Conservation (phyloP, 2,113 vertebrate genomes). For the Rattus rattus region DNA sequence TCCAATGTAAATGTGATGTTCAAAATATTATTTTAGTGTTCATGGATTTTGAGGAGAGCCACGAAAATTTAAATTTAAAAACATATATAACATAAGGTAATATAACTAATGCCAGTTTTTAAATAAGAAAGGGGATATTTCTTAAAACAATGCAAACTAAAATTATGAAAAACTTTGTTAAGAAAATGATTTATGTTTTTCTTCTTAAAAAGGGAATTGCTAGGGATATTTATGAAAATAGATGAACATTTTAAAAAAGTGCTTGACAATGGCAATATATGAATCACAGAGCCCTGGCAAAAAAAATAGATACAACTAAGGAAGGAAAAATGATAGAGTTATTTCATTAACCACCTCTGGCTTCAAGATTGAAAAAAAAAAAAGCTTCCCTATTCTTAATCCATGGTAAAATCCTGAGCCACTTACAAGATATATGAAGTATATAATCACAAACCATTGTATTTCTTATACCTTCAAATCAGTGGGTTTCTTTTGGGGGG, state of each 20-base stretch:
- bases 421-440: too few species aligned
- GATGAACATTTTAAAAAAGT: neutral
- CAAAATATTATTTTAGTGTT: neutral
- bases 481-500: too few species aligned
- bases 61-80: neutral
- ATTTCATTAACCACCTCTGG: too few species aligned
- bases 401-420: too few species aligned
- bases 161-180: neutral
- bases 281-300: neutral
- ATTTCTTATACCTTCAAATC: too few species aligned
- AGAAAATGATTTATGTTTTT: neutral
- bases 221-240: neutral
- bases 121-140: neutral
- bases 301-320: neutral
- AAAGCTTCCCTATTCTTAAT: too few species aligned
- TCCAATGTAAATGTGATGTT: neutral
- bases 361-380: too few species aligned
- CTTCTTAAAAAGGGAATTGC: neutral
- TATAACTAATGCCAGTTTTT: neutral
- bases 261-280: accelerated
- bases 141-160: neutral
- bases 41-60: neutral
- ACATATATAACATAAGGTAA: neutral
- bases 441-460: too few species aligned
- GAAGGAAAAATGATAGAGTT: neutral